Evolutionary conservation across 2,888 invertebrate species (phyloP), one percentile per base, ranked within the genome.

Genomic region (Creontiades dilutus): DNA sequence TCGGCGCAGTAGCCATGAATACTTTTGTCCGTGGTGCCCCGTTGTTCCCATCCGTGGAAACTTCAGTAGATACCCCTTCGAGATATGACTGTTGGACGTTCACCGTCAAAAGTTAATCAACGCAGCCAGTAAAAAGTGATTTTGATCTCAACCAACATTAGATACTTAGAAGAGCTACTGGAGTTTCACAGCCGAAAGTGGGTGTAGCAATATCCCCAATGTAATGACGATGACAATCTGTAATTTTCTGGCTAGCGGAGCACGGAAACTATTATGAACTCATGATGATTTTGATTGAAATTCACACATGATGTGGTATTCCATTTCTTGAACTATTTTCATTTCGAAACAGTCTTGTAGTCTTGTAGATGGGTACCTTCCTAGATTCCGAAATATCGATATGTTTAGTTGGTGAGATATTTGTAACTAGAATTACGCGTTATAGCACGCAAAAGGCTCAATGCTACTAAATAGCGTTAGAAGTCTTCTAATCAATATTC

Each of bases 31-130:
- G 23, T 12, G 3, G 23, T 5, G 12, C 27, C 9, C 27, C n/a
- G 68, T 23, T 11, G 68, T 68, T 68, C 68, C 68, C 68, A 68
- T 68, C 68, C 68, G 68, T 68, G 68, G 68, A 68, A 68, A 68
- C 68, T 68, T 27, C 68, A 23, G 68, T 23, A 19, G 68, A 68
- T 68, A 68, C 68, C 11, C 23, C 23, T 19, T 68, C n/a, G 68
- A 19, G 68, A 68, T 68, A 68, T 23, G 68, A 13, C 23, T 19
- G 19, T 23, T 23, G 11, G 68, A 19, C 68, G 7, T 12, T 68
- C 23, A 68, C 23, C 68, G 23, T 23, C 68, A 12, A 23, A 27
- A 68, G 68, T 68, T 68, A 68, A 68, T 68, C 68, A 27, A 68
- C 68, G 68, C 23, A 19, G 68, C 27, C 68, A 12, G 68, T 23